These are phyloP conservation scores for Melierax canorus DNA, from an alignment of 2,113 vertebrate genomes.

Conservation along the genomic window DNA sequence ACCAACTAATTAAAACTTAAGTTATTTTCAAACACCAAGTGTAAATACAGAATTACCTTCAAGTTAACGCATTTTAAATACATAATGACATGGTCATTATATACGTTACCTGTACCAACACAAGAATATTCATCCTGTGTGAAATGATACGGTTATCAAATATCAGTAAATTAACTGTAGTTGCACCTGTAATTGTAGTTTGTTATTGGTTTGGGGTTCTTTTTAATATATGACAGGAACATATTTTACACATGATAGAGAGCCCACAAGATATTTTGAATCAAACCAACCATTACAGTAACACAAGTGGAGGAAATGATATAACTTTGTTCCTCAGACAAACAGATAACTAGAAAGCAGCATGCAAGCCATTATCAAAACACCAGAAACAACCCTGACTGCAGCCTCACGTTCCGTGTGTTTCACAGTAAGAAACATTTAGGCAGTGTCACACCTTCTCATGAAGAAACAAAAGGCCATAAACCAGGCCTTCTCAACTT, in stretches of 20 bases:
- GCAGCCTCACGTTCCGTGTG: slow-evolving; percentile 93
- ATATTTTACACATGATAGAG: neutral
- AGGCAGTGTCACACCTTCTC: slow-evolving; percentile 98
- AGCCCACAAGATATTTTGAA: neutral
- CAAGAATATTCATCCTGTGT: neutral
- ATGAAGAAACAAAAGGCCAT: slow-evolving; percentile 90
- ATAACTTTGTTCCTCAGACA: slow-evolving; percentile 37
- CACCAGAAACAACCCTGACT: slow-evolving; percentile 98
- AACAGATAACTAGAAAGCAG: slow-evolving; percentile 73
- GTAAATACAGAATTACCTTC: neutral
- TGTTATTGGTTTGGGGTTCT: neutral
- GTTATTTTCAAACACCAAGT: neutral
- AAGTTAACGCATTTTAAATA: neutral
- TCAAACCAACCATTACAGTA: slow-evolving; percentile 18
- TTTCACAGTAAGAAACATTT: slow-evolving; percentile 99
- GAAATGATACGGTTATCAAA: neutral
- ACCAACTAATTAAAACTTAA: neutral
- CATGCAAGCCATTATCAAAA: slow-evolving; percentile 90
- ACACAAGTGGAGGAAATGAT: slow-evolving; percentile 15
- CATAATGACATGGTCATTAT: neutral
- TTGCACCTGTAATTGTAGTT: neutral
- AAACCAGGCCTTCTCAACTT: slow-evolving; percentile 84
- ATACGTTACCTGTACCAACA: neutral
- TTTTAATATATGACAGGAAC: neutral
- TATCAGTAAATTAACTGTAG: neutral